phyloP scores from a whole-genome alignment of 2,113 vertebrate species.

The Fukomys damarensis region DNA sequence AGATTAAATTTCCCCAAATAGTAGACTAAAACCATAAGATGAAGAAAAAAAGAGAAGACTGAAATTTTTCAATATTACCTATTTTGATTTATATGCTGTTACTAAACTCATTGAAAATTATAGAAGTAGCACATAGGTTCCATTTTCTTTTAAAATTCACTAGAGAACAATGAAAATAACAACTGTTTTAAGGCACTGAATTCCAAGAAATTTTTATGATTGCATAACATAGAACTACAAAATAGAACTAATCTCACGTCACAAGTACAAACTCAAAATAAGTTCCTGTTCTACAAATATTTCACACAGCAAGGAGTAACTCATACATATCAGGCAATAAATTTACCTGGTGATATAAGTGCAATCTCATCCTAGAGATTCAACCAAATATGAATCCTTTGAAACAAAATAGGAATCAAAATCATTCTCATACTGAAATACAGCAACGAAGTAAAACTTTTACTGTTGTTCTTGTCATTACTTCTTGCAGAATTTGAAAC shows the following conservation, averaged over 20 bases:
- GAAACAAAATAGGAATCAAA: slow-evolving; percentile 38
- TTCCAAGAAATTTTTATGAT: background rate
- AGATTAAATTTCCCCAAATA: background rate
- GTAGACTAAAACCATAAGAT: background rate
- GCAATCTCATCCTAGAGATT: background rate
- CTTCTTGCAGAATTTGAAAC: slow-evolving; percentile 8
- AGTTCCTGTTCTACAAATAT: background rate
- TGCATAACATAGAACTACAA: background rate
- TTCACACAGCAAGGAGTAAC: background rate
- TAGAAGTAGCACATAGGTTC: background rate
- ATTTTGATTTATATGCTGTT: background rate
- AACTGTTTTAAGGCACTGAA: background rate
- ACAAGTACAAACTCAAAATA: background rate
- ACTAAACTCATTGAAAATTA: background rate
- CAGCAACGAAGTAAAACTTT: background rate
- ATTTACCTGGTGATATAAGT: slow-evolving; percentile 3
- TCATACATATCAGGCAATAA: background rate
- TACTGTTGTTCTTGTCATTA: background rate
- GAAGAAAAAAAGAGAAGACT: background rate
- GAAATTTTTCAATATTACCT: background rate
- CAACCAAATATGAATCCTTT: background rate
- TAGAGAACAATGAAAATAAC: background rate
- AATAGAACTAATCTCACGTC: slow-evolving; percentile 27
- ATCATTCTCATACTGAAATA: slow-evolving; percentile 15
- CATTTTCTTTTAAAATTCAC: background rate